These are phyloP conservation scores for Halocynthia roretzi DNA, from an alignment of 23 tunicate species.

Conservation along the genomic window DNA sequence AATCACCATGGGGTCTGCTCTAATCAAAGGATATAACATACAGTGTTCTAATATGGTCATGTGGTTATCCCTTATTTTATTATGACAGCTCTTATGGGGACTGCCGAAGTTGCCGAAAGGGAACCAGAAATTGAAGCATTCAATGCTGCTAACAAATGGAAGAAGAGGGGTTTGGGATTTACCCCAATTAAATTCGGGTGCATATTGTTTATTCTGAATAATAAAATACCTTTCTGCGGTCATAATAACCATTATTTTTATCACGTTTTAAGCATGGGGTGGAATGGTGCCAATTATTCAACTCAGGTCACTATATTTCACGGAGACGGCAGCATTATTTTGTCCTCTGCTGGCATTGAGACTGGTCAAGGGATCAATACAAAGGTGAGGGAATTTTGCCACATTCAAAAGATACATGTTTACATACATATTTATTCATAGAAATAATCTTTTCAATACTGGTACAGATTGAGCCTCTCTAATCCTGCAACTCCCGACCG, in stretches of 20 bases:
- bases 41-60: no score
- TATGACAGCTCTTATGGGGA: conserved; percentile 29
- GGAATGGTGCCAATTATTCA: conserved; percentile 16
- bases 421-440: no score
- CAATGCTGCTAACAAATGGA: conserved; percentile 67
- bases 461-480: no score
- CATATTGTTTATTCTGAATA: background rate
- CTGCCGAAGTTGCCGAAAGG: conserved; percentile 17
- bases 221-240: background rate
- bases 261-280: conserved; percentile 21
- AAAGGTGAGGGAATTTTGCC: conserved; percentile 37
- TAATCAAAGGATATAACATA: no score
- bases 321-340: conserved; percentile 68
- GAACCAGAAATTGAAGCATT: conserved; percentile 39
- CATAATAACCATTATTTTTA: background rate
- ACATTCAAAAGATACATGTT: no score
- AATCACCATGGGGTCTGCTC: no score
- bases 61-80: no score
- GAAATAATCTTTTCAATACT: no score
- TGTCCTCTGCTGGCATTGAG: conserved; percentile 82
- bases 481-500: no score
- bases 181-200: conserved; percentile 53
- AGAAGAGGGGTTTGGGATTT: conserved; percentile 71
- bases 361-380: conserved; percentile 86
- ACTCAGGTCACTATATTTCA: conserved; percentile 50